Percentiles rank a stretch among this genome's conserved stretches.
Evolutionary conservation across 2,113 vertebrate species (phyloP).

Genomic region (Aleadryas rufinucha): DNA sequence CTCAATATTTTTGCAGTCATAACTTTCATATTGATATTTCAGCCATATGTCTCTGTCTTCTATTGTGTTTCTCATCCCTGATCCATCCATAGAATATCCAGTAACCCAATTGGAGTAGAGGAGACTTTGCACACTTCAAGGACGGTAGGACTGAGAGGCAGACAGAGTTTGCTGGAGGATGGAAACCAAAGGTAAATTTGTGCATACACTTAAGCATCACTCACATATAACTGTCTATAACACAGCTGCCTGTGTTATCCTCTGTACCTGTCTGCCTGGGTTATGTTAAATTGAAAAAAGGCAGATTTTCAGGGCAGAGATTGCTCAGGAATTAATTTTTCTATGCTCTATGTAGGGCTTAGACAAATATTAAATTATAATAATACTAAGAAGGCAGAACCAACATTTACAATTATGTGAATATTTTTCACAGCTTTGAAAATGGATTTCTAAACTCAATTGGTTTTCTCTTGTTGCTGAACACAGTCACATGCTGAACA

Average conservation of each 20-base stretch:
- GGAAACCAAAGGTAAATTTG: neutral
- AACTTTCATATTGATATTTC: neutral
- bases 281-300: neutral
- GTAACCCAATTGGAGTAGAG: accelerated
- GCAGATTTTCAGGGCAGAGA: neutral
- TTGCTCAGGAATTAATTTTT: neutral
- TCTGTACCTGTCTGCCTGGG: neutral
- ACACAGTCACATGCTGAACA: neutral
- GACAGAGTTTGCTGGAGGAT: neutral
- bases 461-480: neutral
- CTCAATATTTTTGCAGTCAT: neutral
- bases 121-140: neutral
- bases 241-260: neutral
- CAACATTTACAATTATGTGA: neutral
- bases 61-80: neutral
- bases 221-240: neutral
- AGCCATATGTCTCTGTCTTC: neutral
- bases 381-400: neutral
- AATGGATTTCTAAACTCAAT: conserved; percentile 4
- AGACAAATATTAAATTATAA: neutral
- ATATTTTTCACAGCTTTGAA: neutral
- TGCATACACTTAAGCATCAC: neutral
- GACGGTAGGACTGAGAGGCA: neutral
- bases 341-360: neutral
- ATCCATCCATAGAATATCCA: neutral